A percentile compares a stretch with the other conserved stretches of the same genome.
These are phyloP conservation scores for Spinus pinus DNA, from an alignment of 2,797 vertebrate genomes.

Conservation along the genomic window DNA sequence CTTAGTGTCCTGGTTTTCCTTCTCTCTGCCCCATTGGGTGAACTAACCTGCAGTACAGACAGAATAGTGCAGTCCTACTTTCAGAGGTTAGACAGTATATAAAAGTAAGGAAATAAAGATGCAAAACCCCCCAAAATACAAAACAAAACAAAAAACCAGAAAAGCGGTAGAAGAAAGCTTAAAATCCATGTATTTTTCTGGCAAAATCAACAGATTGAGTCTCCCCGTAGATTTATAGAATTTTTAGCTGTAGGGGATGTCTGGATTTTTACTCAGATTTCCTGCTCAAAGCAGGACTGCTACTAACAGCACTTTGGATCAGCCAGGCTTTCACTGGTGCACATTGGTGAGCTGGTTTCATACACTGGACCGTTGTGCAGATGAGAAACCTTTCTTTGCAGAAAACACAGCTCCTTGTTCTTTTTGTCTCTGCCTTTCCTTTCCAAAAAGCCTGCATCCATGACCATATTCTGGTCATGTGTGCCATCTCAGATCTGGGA, in stretches of 20 bases:
- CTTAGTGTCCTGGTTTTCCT: not conserved
- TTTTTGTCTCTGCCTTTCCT: not conserved
- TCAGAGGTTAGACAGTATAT: not conserved
- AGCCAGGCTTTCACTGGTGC: not conserved
- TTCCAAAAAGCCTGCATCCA: not conserved
- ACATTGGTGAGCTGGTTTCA: not conserved
- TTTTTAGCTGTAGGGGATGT: not conserved
- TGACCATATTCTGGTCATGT: not conserved
- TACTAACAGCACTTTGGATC: not conserved
- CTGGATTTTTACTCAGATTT: not conserved
- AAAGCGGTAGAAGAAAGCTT: not conserved
- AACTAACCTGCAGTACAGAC: not conserved
- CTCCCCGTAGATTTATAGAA: not conserved
- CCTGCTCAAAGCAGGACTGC: not conserved
- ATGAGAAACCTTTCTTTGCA: not conserved
- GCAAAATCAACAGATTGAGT: not conserved
- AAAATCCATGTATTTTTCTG: not conserved
- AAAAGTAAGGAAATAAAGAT: not conserved
- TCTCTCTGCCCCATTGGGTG: not conserved
- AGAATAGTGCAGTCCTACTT: not conserved
- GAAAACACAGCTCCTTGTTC: not conserved
- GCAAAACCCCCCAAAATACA: too few relatives aligned
- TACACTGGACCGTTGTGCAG: accelerated
- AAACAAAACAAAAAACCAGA: not conserved
- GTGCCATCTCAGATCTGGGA: not conserved